Evolutionary conservation across 2,113 vertebrate genomes (phyloP), one percentile per base, ranked within the genome.

Genomic region (Gymnorhina tibicen): DNA sequence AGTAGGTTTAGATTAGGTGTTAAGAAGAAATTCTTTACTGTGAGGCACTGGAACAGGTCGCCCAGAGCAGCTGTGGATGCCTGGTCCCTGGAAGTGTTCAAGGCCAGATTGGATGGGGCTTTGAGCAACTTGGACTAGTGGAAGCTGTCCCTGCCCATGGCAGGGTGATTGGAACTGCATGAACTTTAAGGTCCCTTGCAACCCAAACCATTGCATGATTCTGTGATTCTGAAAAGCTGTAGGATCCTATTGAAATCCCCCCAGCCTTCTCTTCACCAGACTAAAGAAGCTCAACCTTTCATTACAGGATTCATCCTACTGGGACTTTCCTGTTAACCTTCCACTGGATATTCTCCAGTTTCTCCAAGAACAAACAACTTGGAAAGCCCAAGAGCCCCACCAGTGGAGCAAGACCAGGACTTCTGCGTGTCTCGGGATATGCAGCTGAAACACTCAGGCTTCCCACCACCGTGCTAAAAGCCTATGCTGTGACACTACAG

Each of bases 41-140:
- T 46, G 60, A 74, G 16, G 7, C 20, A n/a, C 7, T 14, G 13
- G 8, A 52, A 23, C 8, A 59, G 23, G 16, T 44, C 37, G 8
- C 19, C 22, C 13, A 24, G 44, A 67, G 19, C 3, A 24, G 13
- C 8, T 49, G 16, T 67, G 9, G 60, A 28, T 81, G 13, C 5
- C 28, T 5, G 0, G 0, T 24, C 19, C 28, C 10, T 46, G 33
- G 13, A 60, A 52, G 10, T 5, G 7, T 44, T 74, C 27, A 46
- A 67, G 49, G 58, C 23, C 16, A 35, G 16, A 7, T 14, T 72
- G 20, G 10, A 28, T 6, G 16, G 7, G 44, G 26, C 26, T 76
- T 59, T 21, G 26, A 59, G 62, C 17, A 50, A 26, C 11, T 13
- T 76, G 42, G 37, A 33, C 14, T 28, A 37, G 27, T 58, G 18